Evolutionary conservation across 2,888 invertebrate species (phyloP).

Genomic region (Anthophora plumipes): DNA sequence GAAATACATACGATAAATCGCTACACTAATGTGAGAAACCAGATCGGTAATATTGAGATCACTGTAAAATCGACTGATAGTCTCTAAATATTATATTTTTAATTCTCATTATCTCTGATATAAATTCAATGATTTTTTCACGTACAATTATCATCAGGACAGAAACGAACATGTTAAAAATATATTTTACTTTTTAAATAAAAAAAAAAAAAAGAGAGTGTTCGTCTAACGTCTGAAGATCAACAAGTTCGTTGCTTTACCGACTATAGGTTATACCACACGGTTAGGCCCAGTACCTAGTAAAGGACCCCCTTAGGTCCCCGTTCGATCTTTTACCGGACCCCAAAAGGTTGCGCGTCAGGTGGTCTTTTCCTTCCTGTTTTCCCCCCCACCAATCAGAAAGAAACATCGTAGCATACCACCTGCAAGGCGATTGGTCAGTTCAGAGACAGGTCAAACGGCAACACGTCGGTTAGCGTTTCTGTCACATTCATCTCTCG

Average conservation of each 20-base stretch:
- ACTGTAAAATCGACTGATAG: no score
- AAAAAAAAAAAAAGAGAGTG: neutral
- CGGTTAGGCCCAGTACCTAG: neutral
- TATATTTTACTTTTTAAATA: neutral
- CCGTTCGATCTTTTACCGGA: conserved; percentile 44
- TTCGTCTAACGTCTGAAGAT: neutral
- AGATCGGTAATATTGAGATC: no score
- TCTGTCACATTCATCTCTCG: conserved; percentile 68
- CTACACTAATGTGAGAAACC: no score
- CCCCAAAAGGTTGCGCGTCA: conserved; percentile 78
- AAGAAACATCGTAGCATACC: conserved; percentile 60
- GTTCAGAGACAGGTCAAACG: conserved; percentile 79
- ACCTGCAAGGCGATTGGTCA: conserved; percentile 76
- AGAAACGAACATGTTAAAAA: neutral
- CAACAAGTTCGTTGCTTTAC: conserved; percentile 1
- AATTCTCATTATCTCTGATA: no score
- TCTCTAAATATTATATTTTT: no score
- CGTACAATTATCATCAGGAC: no score
- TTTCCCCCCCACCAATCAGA: conserved; percentile 36
- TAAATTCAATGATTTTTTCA: no score
- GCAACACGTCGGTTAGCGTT: conserved; percentile 76
- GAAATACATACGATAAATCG: no score
- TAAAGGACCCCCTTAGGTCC: conserved; percentile 15
- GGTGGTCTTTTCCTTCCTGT: conserved; percentile 69
- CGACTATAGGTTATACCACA: neutral